A percentile compares a stretch with the other conserved stretches of the same genome.
These are phyloP conservation scores for Aethes cnicana DNA, from an alignment of 2,888 invertebrate genomes.

Conservation along the genomic window DNA sequence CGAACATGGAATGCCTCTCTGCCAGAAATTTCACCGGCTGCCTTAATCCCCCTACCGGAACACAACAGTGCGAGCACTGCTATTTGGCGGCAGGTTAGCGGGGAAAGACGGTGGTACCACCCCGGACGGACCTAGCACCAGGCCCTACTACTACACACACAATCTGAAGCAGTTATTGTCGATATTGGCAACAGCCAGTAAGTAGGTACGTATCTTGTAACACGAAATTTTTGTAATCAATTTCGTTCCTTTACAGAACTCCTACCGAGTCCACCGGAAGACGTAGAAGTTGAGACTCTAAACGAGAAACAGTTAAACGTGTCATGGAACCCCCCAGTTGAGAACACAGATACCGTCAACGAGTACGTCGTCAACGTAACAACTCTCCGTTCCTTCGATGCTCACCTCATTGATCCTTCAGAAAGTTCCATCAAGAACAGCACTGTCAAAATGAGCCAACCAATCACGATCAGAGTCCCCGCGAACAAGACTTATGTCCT, in stretches of 20 bases:
- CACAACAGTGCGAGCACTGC: too few species aligned
- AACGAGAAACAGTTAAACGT: constrained; percentile 88
- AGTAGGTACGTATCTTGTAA: not conserved
- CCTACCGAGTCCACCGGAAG: constrained; percentile 88
- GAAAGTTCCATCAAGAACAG: constrained; percentile 65
- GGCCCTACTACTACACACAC: too few species aligned
- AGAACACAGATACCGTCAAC: constrained; percentile 84
- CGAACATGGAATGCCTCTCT: too few species aligned
- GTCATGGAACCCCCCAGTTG: constrained; percentile 86
- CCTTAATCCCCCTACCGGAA: too few species aligned
- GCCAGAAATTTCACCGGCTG: too few species aligned
- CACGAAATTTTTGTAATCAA: not conserved
- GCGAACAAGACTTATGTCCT: constrained; percentile 82
- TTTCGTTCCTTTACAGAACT: constrained; percentile 76
- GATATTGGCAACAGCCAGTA: too few species aligned
- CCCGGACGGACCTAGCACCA: too few species aligned
- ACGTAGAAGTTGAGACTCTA: constrained; percentile 87
- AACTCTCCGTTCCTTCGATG: constrained; percentile 86
- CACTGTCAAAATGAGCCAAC: constrained; percentile 46
- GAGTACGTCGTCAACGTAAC: constrained; percentile 89
- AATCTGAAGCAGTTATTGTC: too few species aligned
- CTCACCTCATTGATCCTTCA: constrained; percentile 74
- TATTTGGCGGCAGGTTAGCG: too few species aligned
- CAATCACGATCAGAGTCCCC: constrained; percentile 80
- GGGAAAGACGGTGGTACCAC: too few species aligned